These are phyloP conservation scores for Pipistrellus pygmaeus DNA, from an alignment of 2,797 vertebrate species.

Conservation along the genomic window DNA sequence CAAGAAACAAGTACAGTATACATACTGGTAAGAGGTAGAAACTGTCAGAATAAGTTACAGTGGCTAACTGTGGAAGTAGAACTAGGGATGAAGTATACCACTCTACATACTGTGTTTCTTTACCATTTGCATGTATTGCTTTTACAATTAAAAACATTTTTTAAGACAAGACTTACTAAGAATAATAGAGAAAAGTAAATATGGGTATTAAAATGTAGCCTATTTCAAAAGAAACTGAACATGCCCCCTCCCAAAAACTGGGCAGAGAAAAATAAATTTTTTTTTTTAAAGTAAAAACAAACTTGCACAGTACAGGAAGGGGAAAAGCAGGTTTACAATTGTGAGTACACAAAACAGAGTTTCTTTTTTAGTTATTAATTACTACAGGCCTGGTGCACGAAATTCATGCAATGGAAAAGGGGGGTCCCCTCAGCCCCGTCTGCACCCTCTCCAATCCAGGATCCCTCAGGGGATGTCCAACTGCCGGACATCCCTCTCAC, in stretches of 20 bases:
- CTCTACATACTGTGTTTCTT: neutral
- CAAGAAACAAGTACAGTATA: neutral
- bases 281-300: neutral
- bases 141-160: conserved; percentile 19
- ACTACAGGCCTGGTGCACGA: neutral
- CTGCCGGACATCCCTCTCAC: too few relatives aligned
- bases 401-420: too few relatives aligned
- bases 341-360: neutral
- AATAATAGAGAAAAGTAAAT: conserved; percentile 3
- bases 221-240: conserved; percentile 42
- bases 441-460: too few relatives aligned
- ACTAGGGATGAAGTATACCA: neutral
- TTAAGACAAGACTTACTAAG: conserved; percentile 31
- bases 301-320: neutral
- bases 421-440: too few relatives aligned
- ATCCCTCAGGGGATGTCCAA: too few relatives aligned
- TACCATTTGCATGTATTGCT: neutral
- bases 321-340: neutral
- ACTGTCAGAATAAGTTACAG: neutral
- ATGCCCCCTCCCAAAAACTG: neutral
- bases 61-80: neutral
- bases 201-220: neutral
- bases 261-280: neutral
- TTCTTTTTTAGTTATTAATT: neutral
- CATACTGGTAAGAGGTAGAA: neutral